Evolutionary conservation across 2,113 vertebrate species (phyloP), one percentile per base, ranked within the genome.

Genomic region (Origma solitaria): DNA sequence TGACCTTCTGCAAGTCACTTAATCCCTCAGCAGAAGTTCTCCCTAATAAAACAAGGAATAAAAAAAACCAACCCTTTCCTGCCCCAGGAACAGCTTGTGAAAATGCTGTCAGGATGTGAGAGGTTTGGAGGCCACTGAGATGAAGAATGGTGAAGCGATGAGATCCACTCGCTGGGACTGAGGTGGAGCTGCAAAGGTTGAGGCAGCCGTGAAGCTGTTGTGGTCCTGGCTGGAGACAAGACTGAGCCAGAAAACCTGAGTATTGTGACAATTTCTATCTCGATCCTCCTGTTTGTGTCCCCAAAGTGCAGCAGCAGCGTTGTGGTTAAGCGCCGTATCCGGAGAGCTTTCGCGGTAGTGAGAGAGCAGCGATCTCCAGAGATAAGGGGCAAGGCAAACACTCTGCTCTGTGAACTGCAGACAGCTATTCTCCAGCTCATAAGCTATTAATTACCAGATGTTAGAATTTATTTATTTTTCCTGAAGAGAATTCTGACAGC

Each of bases 401-500:
- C 23, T 47, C 42, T 18, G 8, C 40, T 82, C 83, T 12, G 45
- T 69, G 64, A 90, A 50, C 56, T 50, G 76, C n/a, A 73, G 56
- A 83, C 35, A 68, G 2, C 58, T 35, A 19, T 37, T 84, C 60
- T 68, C 80, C 11, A 4, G 31, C 64, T 92, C 82, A 69, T 37
- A 60, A 90, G 68, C 82, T 92, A 68, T 85, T 94, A 92, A 92
- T 96, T 91, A 87, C 50, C 86, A 87, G 47, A 66, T 61, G 70
- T 73, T 73, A 68, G 58, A 79, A 84, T 82, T 60, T 75, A 71
- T 82, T 90, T 94, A 53, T 71, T 94, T 91, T 81, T 92, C 73
- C 80, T 82, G 47, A 91, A 95, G 87, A 73, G 30, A 28, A 50
- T 70, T 72, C 37, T 89, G 84, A 87, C 22, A 40, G 35, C 6